Evolutionary conservation across 2,797 vertebrate genomes (phyloP), one percentile per base, ranked within the genome.

Genomic region (Esox masquinongy): DNA sequence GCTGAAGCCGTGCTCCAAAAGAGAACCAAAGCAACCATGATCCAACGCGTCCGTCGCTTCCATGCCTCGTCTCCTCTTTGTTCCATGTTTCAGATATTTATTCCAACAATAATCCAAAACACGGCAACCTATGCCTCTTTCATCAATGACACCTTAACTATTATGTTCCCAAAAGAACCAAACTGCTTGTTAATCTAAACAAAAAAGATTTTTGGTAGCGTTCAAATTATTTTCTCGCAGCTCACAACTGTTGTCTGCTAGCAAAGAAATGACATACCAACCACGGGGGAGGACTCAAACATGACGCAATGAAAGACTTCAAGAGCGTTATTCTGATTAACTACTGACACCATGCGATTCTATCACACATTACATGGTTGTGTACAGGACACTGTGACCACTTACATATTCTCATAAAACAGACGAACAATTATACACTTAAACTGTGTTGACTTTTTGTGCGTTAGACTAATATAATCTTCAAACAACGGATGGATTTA

Each of bases 311-410:
- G 2, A 15, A 49, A 39, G 26, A 70, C 24, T 64, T 68, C 34
- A 59, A 17, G 19, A 53, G 56, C 22, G n/a, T 19, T 75, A 74
- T 31, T 72, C 8, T 77, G 19, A 71, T 51, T 78, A 53, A 34
- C 70, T 31, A 84, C 79, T 79, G 84, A 80, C 84, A 82, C 70
- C 84, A 77, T 63, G 82, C 69, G 84, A 76, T 50, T 17, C 70
- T 24, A 59, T 16, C 1, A 36, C 22, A 73, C 70, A 78, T 61
- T 80, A 51, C 81, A 81, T n/a, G 2, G 3, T 19, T 56, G 24
- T n/a, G 43, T 47, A 5, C 36, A 47, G 43, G 43, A 47, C 43
- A 47, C 43, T 1, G 43, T 4, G 0, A 14, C 6, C 12, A 14
- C 43, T 47, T 12, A 47, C 2, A 14, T 47, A 7, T 14, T 47